A percentile compares a stretch with the other conserved stretches of the same genome.
These are phyloP conservation scores for Epinephelus moara DNA, from an alignment of 2,113 vertebrate genomes.

Conservation along the genomic window DNA sequence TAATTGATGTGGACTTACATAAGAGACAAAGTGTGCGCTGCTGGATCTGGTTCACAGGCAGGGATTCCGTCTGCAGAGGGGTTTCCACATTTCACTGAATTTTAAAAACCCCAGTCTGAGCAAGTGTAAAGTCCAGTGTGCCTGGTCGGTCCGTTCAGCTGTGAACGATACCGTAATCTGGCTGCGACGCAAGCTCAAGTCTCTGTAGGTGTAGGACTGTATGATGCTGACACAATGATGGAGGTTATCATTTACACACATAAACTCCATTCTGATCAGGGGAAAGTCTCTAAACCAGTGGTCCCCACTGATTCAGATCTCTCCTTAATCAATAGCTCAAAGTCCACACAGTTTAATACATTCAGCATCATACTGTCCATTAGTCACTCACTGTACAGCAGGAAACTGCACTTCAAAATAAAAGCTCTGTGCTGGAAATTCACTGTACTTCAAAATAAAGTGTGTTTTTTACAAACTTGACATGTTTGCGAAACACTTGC, in stretches of 20 bases:
- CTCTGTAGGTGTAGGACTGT: not conserved
- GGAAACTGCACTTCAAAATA: no score
- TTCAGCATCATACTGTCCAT: no score
- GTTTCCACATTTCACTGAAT: slow-evolving; percentile 42
- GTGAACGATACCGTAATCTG: not conserved
- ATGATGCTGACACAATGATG: not conserved
- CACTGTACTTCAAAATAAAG: no score
- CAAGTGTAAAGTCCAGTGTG: not conserved
- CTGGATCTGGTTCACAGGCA: slow-evolving; percentile 46
- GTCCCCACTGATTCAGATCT: no score
- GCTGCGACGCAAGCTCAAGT: not conserved
- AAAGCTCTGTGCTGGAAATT: no score
- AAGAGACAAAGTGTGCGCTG: slow-evolving; percentile 47
- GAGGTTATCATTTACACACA: not conserved
- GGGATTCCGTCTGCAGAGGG: slow-evolving; percentile 60
- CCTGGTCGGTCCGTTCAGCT: not conserved
- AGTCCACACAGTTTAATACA: no score
- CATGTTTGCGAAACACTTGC: no score
- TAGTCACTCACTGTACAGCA: no score
- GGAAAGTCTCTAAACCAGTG: no score
- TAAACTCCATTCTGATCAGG: no score
- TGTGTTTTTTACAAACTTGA: no score
- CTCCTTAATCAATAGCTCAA: no score
- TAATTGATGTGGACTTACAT: slow-evolving; percentile 69
- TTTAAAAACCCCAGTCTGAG: slow-evolving; percentile 9